These are phyloP conservation scores for Salvator merianae DNA, from an alignment of 2,113 vertebrate species.

Conservation along the genomic window DNA sequence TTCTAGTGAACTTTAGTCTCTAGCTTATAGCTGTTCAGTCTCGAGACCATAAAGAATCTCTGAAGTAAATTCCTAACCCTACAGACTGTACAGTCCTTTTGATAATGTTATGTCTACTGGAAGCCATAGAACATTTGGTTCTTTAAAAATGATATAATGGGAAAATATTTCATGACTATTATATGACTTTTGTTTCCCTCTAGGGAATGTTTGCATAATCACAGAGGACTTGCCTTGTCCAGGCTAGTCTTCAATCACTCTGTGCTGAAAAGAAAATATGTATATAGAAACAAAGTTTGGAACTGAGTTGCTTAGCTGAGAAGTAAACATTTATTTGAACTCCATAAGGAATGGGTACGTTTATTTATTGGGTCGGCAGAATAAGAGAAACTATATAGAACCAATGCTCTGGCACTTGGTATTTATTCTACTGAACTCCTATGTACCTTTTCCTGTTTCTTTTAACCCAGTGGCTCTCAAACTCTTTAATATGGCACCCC, in stretches of 20 bases:
- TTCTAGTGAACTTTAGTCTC: neutral
- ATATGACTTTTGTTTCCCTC: slow-evolving; percentile 54
- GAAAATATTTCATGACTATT: slow-evolving; percentile 42
- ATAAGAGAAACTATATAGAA: neutral
- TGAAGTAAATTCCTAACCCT: neutral
- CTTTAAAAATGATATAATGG: slow-evolving; percentile 45
- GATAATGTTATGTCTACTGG: neutral
- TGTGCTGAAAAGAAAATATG: slow-evolving; percentile 1
- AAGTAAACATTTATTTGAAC: slow-evolving; percentile 28
- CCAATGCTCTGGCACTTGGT: no score
- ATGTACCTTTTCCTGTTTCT: no score
- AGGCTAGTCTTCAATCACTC: slow-evolving; percentile 42
- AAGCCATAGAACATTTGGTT: slow-evolving; percentile 40
- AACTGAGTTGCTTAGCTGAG: slow-evolving; percentile 26
- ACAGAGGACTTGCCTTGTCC: slow-evolving; percentile 1
- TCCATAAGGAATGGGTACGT: slow-evolving; percentile 41
- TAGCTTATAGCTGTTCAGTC: neutral
- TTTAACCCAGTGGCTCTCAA: no score
- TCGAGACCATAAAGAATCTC: neutral
- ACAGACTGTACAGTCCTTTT: neutral
- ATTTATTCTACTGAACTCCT: no score
- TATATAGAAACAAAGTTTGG: neutral
- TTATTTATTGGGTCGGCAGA: fast-evolving
- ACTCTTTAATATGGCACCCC: no score
- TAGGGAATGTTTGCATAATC: slow-evolving; percentile 51